Base-by-base conservation (phyloP, 92 coral and sea anemone species). In the Palythoa grandis region DNA sequence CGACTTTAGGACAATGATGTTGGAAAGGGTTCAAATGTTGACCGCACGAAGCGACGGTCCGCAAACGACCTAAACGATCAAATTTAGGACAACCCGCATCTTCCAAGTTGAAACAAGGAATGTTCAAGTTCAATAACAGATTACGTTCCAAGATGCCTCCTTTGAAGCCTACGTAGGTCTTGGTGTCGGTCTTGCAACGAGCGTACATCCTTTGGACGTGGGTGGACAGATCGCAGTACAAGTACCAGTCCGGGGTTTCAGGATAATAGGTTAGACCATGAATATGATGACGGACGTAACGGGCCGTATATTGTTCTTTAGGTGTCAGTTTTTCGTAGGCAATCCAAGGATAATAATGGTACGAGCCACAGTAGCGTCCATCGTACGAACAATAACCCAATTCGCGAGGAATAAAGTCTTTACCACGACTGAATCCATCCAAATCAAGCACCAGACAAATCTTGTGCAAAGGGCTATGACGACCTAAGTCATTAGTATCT, bases 51-150 rank as follows among this genome's bases (percentile, higher is more conserved):
- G 6, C 6, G 4, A 61, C 38, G 2, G 83, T 60, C 1, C 83
- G 9, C 37, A 61, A 60, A n/a, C 83, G 72, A 11, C 12, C 17
- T 2, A 78, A 19, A 0, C 11, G 72, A 38, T 78, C 83, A 15
- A 78, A 78, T 38, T 78, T 78, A 78, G 83, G 83, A 1, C 83
- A 78, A 3, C 83, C 72, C 0, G 83, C 83, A 0, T 60, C 71
- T 60, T 78, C 83, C 2, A 78, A 1, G 37, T 78, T 78, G 3
- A 0, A 78, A 38, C 37, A 61, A 39, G 83, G 71, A 78, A 78
- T 60, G 83, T 78, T 78, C 56, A 78, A 12, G 0, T 8, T 7
- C 1, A 0, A 1, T 39, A 78, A 78, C 0, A 77, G 25, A 14
- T 15, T 12, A 39, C 19, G 4, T 78, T 78, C 83, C 5, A 78